Evolutionary conservation across 2,113 vertebrate species (phyloP).

Genomic region (Xerus inauris): DNA sequence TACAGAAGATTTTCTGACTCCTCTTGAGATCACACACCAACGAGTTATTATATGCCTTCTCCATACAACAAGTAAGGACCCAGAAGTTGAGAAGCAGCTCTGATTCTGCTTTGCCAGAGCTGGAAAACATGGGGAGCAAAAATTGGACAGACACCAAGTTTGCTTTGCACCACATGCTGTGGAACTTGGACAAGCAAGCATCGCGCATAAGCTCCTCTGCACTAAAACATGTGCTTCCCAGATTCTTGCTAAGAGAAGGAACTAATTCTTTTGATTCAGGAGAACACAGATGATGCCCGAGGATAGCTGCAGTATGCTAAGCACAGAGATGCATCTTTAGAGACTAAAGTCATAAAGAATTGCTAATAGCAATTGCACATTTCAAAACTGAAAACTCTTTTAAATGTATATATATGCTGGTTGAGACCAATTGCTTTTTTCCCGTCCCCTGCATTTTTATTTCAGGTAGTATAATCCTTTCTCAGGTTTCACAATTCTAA

Average conservation of each 20-base stretch:
- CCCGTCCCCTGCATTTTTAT: slow-evolving; percentile 34
- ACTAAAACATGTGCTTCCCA: slow-evolving; percentile 59
- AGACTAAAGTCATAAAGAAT: background rate
- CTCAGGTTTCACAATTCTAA: slow-evolving; percentile 66
- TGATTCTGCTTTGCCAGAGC: background rate
- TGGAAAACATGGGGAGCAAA: slow-evolving; percentile 31
- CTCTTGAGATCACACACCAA: background rate
- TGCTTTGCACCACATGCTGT: background rate
- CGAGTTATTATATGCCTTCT: background rate
- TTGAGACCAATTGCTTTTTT: background rate
- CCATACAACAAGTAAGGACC: background rate
- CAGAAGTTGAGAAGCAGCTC: background rate
- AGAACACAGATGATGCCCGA: background rate
- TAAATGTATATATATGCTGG: background rate
- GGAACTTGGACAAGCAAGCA: background rate
- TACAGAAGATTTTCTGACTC: background rate
- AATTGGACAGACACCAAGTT: background rate
- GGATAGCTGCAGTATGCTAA: background rate
- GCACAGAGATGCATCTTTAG: background rate
- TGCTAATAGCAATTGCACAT: background rate
- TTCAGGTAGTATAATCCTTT: slow-evolving; percentile 55
- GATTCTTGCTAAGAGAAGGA: slow-evolving; percentile 52
- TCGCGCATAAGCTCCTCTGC: slow-evolving; percentile 61
- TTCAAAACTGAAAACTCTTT: background rate
- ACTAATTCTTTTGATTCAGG: slow-evolving; percentile 26